phyloP scores from a whole-genome alignment of 2,113 vertebrate species.

The Damaliscus lunatus region DNA sequence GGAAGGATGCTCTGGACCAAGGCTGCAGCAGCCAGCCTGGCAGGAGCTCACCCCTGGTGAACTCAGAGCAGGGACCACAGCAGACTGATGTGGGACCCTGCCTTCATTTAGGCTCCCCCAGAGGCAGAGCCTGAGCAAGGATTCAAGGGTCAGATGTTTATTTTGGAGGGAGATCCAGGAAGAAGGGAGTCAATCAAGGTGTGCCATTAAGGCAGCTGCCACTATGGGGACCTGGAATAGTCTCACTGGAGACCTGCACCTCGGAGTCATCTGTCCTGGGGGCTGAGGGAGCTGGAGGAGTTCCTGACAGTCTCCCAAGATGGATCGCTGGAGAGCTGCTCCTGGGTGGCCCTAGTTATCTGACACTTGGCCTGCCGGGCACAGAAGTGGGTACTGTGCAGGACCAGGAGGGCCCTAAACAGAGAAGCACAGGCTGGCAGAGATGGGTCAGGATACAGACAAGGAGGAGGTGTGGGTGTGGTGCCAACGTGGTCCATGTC shows the following conservation, averaged over 20 bases:
- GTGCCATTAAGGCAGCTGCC: neutral
- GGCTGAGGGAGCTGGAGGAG: neutral
- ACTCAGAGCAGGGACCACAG: neutral
- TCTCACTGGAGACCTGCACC: neutral
- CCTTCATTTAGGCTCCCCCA: neutral
- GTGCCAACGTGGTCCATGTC: fast-evolving
- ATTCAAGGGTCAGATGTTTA: neutral
- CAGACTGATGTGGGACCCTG: fast-evolving
- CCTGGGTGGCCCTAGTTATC: fast-evolving
- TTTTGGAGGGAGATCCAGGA: neutral
- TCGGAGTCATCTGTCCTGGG: fast-evolving
- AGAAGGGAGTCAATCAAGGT: fast-evolving
- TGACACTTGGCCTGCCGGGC: fast-evolving
- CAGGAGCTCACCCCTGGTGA: fast-evolving
- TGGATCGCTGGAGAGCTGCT: fast-evolving
- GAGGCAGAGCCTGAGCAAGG: neutral
- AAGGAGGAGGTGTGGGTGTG: fast-evolving
- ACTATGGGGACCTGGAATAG: fast-evolving
- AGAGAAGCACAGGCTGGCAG: neutral
- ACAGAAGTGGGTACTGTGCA: fast-evolving
- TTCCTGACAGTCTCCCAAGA: fast-evolving
- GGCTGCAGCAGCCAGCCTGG: fast-evolving
- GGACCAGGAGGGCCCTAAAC: neutral
- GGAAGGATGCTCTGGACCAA: fast-evolving
- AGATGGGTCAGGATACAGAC: no score